Conservation (phyloP, 1,140 invertebrate genomes). For the Paraescarpia echinospica region DNA sequence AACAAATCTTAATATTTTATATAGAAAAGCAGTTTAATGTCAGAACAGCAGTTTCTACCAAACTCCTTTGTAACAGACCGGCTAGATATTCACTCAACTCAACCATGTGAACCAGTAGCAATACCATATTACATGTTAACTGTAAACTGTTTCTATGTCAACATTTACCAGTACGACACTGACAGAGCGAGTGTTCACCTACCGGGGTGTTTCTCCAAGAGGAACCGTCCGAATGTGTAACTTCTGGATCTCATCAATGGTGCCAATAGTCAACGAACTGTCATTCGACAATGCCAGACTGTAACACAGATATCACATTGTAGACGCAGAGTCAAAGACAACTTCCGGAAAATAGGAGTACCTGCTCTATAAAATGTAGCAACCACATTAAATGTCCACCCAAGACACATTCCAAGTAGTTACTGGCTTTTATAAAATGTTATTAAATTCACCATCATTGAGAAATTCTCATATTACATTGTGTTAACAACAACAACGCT, state of each 20-base stretch:
- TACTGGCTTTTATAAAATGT: too few relatives aligned
- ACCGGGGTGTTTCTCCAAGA: conserved; percentile 86
- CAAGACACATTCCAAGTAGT: background rate
- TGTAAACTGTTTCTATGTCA: too few relatives aligned
- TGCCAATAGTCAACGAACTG: conserved; percentile 91
- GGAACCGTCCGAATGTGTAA: conserved; percentile 94
- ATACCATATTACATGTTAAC: too few relatives aligned
- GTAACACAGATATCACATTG: conserved; percentile 37
- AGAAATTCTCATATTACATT: too few relatives aligned
- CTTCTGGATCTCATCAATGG: conserved; percentile 98
- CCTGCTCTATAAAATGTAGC: background rate
- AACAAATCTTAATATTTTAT: too few relatives aligned
- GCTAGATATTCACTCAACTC: too few relatives aligned
- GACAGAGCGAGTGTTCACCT: background rate
- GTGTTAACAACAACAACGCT: too few relatives aligned
- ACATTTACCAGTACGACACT: background rate
- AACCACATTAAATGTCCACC: background rate
- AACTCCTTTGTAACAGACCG: background rate
- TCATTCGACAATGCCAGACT: conserved; percentile 93
- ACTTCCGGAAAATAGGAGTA: background rate
- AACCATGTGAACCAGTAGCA: too few relatives aligned
- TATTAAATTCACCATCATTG: too few relatives aligned
- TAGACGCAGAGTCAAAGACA: background rate
- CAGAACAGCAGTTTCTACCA: background rate
- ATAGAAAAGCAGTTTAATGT: background rate